phyloP scores from a whole-genome alignment of 2,888 invertebrate species.

The Melipona beecheii region DNA sequence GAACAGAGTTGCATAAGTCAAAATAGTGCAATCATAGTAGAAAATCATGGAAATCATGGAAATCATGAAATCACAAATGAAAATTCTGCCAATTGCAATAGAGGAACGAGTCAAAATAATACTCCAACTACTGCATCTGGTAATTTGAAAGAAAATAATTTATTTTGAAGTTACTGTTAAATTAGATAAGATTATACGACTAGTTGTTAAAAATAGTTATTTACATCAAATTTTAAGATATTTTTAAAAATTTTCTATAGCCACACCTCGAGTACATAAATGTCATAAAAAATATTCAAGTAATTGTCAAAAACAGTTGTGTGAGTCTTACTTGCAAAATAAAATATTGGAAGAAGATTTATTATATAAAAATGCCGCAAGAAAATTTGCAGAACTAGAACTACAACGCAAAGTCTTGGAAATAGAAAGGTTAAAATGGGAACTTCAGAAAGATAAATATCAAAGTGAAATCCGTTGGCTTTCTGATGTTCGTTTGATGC shows the following conservation, averaged over 20 bases:
- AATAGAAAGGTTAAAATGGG: conserved; percentile 76
- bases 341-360: conserved; percentile 77
- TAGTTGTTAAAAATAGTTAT: background rate
- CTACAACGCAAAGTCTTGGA: conserved; percentile 76
- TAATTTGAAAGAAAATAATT: conserved; percentile 39
- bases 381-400: conserved; percentile 76
- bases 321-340: conserved; percentile 60
- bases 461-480: conserved; percentile 75
- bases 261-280: conserved; percentile 22
- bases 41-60: conserved; percentile 32
- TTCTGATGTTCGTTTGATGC: conserved; percentile 77
- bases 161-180: background rate
- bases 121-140: conserved; percentile 36
- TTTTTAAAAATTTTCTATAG: conserved; percentile 30
- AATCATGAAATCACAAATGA: conserved; percentile 37
- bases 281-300: conserved; percentile 55
- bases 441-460: conserved; percentile 76
- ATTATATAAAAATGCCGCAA: conserved; percentile 73
- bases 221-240: background rate
- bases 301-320: background rate
- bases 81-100: conserved; percentile 39
- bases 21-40: conserved; percentile 1
- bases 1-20: conserved; percentile 52
- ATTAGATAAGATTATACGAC: background rate
- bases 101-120: conserved; percentile 43